A percentile compares a stretch with the other conserved stretches of the same genome.
Evolutionary conservation across 2,113 vertebrate genomes (phyloP).

Genomic region (Diadophis punctatus): DNA sequence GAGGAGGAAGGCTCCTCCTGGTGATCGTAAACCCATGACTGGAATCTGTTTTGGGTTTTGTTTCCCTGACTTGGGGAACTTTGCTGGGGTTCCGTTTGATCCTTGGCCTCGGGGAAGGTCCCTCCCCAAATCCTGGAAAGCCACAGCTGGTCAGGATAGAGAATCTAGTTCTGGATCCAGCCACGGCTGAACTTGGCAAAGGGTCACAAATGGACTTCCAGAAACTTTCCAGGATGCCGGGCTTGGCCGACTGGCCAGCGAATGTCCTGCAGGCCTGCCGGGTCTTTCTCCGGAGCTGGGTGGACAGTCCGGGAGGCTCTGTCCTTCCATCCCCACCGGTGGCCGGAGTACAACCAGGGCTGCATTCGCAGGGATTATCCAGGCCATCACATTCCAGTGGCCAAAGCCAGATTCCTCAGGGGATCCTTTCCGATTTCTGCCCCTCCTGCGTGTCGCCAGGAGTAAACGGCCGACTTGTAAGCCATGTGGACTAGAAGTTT

Average conservation of each 20-base stretch:
- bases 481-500: background rate
- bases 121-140: background rate
- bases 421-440: background rate
- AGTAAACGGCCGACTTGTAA: background rate
- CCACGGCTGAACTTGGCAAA: background rate
- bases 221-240: background rate
- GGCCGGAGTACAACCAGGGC: background rate
- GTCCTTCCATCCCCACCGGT: background rate
- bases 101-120: background rate
- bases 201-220: background rate
- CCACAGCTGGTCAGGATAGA: background rate
- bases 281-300: fast-evolving
- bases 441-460: background rate
- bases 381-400: background rate
- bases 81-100: background rate
- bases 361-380: background rate
- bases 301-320: background rate
- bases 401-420: background rate
- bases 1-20: background rate
- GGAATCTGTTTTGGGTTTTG: background rate
- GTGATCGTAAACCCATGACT: background rate
- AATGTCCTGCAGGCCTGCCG: background rate
- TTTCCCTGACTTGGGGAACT: background rate
- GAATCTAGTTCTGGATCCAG: background rate
- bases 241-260: background rate